Base-by-base conservation (phyloP, 2,113 vertebrate genomes). In the Platichthys flesus region DNA sequence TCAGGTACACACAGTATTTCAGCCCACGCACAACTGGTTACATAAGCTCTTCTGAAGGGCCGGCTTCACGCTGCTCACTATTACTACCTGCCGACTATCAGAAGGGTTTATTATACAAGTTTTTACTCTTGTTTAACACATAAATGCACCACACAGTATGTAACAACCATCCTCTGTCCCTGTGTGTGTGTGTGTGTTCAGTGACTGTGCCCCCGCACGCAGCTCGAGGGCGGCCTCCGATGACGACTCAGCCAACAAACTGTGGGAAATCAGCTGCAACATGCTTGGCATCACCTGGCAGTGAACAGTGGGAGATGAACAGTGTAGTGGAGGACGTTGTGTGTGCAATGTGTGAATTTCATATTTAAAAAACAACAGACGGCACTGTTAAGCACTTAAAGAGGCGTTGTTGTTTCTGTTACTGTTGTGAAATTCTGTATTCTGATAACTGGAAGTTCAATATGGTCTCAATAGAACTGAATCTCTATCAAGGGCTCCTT, bases 231-330 rank as follows among this genome's bases (percentile, higher is more conserved):
- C 62, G 0, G 94, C 91, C 20, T 85, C 85, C n/a, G 90, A 95
- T 79, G 94, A 94, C 16, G 91, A 91, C 67, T 74, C 89, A 87
- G 93, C 92, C n/a, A 86, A 94, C 78, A 93, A 92, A 66, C 88
- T 95, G 49, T 95, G 94, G 94, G 92, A 94, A 42, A 71, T 92
- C 76, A 93, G 94, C 90, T 93, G 93, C 84, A 88, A 86, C 80
- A 87, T 94, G 93, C 90, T 95, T 1, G 80, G 88, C 59, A 91
- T 95, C 72, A 82, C 83, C 18, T 94, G 94, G 94, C 85, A 94
- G 65, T 95, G 71, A 91, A 76, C 0, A 24, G 13, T 2, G 5
- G 47, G 20, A 14, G 24, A 66, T 16, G 1, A 37, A 37, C 24
- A 28, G 62, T 16, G 47, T 52, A 63, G 40, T 18, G 37, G 70